Evolutionary conservation across 2,113 vertebrate species (phyloP).

Genomic region (Tylochromis polylepis): DNA sequence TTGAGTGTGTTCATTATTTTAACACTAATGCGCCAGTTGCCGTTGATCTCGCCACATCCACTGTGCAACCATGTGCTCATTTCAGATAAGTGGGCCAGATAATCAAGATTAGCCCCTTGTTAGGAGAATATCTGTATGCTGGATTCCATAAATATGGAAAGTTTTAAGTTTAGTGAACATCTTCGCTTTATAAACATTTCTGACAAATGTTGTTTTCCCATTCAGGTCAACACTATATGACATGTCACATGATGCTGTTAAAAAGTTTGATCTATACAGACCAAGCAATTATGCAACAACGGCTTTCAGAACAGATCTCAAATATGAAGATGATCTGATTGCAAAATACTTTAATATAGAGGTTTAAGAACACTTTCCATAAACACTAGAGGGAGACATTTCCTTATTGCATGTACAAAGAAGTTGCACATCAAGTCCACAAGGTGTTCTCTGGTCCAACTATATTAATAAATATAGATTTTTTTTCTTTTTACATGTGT

Average conservation of each 20-base stretch:
- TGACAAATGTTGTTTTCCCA: neutral
- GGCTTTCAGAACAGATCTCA: neutral
- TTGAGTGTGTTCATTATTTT: neutral
- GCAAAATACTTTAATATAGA: neutral
- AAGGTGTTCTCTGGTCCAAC: slow-evolving; percentile 30
- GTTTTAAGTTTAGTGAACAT: neutral
- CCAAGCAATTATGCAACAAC: neutral
- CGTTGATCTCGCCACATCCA: neutral
- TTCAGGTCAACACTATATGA: neutral
- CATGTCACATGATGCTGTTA: neutral
- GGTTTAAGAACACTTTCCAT: neutral
- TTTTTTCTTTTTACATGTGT: slow-evolving; percentile 22
- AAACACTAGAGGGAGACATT: slow-evolving; percentile 66
- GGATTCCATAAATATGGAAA: neutral
- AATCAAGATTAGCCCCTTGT: neutral
- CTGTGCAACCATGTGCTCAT: neutral
- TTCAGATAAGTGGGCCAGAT: neutral
- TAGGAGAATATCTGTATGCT: neutral
- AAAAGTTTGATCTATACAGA: neutral
- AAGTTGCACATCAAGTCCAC: slow-evolving; percentile 10
- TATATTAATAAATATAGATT: slow-evolving; percentile 67
- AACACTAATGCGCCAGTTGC: neutral
- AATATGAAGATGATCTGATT: neutral
- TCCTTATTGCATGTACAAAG: slow-evolving; percentile 25
- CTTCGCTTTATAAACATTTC: neutral